Conservation (phyloP, 2,888 invertebrate genomes). For the Xestia ashworthii region DNA sequence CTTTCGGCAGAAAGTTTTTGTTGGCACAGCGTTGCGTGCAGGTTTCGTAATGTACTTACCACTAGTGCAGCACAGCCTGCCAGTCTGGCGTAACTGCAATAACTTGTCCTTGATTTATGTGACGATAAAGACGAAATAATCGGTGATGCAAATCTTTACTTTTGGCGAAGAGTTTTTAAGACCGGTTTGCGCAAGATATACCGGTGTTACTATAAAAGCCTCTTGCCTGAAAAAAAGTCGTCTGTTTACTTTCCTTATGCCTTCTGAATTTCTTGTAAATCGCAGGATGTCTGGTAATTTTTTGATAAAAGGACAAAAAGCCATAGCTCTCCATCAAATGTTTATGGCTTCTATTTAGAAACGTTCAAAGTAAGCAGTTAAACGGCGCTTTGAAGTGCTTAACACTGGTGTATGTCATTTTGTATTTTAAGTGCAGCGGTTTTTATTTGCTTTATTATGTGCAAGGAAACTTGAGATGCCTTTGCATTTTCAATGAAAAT, state of each 20-base stretch:
- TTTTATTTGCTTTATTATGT: conserved; percentile 26
- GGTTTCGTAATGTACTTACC: conserved; percentile 77
- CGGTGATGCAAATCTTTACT: conserved; percentile 68
- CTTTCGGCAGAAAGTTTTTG: conserved; percentile 87
- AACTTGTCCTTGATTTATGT: conserved; percentile 72
- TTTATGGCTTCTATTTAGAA: conserved; percentile 73
- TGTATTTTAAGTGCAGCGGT: conserved; percentile 48
- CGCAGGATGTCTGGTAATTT: conserved; percentile 57
- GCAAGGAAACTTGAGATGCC: conserved; percentile 5
- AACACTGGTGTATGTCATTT: conserved; percentile 71
- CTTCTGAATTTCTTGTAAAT: conserved; percentile 35
- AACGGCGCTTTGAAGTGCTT: conserved; percentile 75
- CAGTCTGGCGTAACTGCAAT: conserved; percentile 73
- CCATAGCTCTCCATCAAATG: conserved; percentile 65
- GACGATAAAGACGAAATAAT: conserved; percentile 68
- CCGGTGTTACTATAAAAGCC: conserved; percentile 37
- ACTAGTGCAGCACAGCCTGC: conserved; percentile 50
- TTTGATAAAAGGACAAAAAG: conserved; percentile 63
- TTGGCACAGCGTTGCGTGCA: conserved; percentile 73
- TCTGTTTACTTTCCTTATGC: conserved; percentile 36
- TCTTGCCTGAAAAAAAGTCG: conserved; percentile 25
- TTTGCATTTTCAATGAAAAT: conserved; percentile 5
- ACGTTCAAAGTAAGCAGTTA: conserved; percentile 74
- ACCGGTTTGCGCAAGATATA: conserved; percentile 34
- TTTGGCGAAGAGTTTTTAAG: conserved; percentile 56